These are phyloP conservation scores for Pemphigus obesinymphae DNA, from an alignment of 1,140 invertebrate genomes.

Conservation along the genomic window DNA sequence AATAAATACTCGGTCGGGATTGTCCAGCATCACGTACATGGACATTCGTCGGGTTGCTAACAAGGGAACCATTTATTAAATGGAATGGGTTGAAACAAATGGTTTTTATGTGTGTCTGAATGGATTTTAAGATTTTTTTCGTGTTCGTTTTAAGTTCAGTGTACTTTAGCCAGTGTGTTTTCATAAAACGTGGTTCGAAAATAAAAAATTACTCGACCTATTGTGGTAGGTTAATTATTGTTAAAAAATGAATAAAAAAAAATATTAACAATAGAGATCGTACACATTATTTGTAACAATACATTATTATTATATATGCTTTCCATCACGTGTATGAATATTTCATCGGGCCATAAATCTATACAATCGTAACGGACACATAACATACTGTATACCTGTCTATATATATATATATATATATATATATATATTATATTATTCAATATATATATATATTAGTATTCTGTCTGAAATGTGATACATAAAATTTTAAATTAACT, in stretches of 20 bases:
- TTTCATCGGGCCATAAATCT: not conserved
- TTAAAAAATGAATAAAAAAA: not conserved
- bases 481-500: too few relatives aligned
- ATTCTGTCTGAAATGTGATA: too few relatives aligned
- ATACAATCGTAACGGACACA: too few relatives aligned
- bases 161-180: conserved; percentile 2
- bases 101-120: conserved; percentile 23
- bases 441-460: too few relatives aligned
- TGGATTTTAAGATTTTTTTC: conserved; percentile 23
- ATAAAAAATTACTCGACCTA: not conserved
- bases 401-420: too few relatives aligned
- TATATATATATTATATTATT: too few relatives aligned
- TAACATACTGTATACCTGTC: too few relatives aligned
- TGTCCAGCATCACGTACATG: conserved; percentile 27
- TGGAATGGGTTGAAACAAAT: conserved; percentile 32
- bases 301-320: not conserved
- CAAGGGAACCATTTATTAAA: conserved; percentile 34
- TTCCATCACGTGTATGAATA: not conserved
- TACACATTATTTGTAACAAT: too few relatives aligned
- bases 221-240: conserved; percentile 2
- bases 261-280: not conserved
- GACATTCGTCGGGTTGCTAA: conserved; percentile 28
- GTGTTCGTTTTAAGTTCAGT: conserved; percentile 27
- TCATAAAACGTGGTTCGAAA: not conserved
- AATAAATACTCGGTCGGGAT: conserved; percentile 28